Evolutionary conservation across 1,140 invertebrate species (phyloP).

Genomic region (Adelges cooleyi): DNA sequence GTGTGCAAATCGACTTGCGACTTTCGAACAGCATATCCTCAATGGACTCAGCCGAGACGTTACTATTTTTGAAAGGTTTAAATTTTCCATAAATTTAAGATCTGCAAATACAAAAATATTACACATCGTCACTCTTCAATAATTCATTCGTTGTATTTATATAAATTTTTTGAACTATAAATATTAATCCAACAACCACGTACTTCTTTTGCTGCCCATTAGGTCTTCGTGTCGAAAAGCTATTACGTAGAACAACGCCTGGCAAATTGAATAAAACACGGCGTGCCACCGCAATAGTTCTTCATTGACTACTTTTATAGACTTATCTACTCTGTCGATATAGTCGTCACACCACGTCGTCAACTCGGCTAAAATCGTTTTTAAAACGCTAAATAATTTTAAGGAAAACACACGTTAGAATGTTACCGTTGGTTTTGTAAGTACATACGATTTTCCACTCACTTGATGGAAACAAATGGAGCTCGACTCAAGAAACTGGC

Average conservation of each 20-base stretch:
- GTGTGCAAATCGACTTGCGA: constrained; percentile 72
- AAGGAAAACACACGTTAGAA: constrained; percentile 20
- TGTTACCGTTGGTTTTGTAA: neutral
- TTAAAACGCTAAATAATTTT: constrained; percentile 47
- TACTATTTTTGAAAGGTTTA: constrained; percentile 74
- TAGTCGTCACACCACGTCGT: constrained; percentile 63
- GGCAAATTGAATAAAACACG: constrained; percentile 81
- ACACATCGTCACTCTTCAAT: too few species aligned
- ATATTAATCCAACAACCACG: constrained; percentile 36
- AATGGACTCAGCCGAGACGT: constrained; percentile 76
- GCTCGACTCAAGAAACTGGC: constrained; percentile 61
- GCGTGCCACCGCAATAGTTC: constrained; percentile 52
- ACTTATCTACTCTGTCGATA: constrained; percentile 48
- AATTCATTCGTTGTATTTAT: too few species aligned
- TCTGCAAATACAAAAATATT: constrained; percentile 43
- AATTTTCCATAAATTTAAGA: constrained; percentile 59
- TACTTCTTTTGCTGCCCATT: constrained; percentile 59
- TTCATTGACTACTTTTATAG: constrained; percentile 42
- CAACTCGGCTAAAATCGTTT: constrained; percentile 51
- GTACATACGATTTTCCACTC: constrained; percentile 33
- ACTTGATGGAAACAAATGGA: constrained; percentile 54
- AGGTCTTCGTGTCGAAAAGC: constrained; percentile 76
- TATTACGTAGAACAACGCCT: constrained; percentile 81
- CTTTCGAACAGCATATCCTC: constrained; percentile 57
- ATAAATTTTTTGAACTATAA: too few species aligned